Evolutionary conservation across 2,113 vertebrate species (phyloP).

Genomic region (Bufo bufo): DNA sequence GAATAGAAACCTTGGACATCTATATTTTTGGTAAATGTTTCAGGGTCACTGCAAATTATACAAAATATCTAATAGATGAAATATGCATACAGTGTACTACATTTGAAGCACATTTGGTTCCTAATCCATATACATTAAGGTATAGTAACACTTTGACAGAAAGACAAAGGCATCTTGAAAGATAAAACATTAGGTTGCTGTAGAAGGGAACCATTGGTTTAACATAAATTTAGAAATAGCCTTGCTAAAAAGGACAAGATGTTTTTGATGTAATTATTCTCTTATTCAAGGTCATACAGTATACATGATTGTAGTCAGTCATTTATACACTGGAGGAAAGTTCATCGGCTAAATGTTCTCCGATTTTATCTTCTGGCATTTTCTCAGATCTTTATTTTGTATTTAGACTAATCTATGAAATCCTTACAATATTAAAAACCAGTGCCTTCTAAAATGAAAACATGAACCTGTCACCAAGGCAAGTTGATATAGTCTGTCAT

Average conservation of each 20-base stretch:
- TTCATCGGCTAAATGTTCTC: constrained; percentile 9
- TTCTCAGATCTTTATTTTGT: constrained; percentile 31
- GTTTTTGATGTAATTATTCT: background rate
- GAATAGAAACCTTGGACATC: background rate
- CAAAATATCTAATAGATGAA: background rate
- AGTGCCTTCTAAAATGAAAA: constrained; percentile 34
- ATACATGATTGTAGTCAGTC: constrained; percentile 1
- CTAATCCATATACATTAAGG: background rate
- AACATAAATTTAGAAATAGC: background rate
- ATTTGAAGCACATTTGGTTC: background rate
- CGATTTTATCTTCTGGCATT: constrained; percentile 1
- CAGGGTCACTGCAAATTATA: background rate
- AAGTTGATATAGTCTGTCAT: background rate
- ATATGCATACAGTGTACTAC: background rate
- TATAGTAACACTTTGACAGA: background rate
- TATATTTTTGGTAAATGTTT: background rate
- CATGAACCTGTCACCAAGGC: constrained; percentile 15
- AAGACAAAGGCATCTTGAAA: background rate
- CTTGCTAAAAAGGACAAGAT: background rate
- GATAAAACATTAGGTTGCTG: no score
- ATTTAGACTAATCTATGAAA: constrained; percentile 39
- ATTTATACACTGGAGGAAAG: background rate
- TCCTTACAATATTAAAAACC: constrained; percentile 39
- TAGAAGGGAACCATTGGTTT: background rate
- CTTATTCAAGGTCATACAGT: constrained; percentile 17